Evolutionary conservation across 2,797 vertebrate species (phyloP).

Genomic region (Lagorchestes hirsutus): DNA sequence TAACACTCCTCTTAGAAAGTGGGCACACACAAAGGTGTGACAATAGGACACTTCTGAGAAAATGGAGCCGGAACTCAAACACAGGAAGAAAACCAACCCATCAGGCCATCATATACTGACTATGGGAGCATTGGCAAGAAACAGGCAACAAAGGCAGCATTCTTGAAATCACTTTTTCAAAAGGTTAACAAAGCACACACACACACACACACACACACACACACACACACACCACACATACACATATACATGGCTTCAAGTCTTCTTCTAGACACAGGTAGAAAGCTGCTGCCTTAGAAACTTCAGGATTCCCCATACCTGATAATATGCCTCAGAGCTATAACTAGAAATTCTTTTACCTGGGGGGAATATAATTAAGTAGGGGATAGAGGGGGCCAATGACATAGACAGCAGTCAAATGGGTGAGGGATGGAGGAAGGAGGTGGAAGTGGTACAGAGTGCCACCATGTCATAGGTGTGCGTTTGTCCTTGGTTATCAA

Average conservation of each 20-base stretch:
- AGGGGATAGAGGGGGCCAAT: not conserved
- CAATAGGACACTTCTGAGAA: not conserved
- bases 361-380: not conserved
- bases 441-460: not conserved
- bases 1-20: not conserved
- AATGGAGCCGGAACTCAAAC: not conserved
- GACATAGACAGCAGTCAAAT: not conserved
- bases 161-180: not conserved
- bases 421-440: not conserved
- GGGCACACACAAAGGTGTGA: not conserved
- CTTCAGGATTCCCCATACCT: not conserved
- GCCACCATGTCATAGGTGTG: not conserved
- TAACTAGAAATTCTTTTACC: no score
- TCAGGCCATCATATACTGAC: not conserved
- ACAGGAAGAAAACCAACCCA: not conserved
- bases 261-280: not conserved
- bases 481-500: no score
- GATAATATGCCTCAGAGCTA: not conserved
- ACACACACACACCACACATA: no score
- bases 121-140: not conserved
- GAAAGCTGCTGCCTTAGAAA: not conserved
- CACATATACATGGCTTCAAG: no score
- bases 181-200: no score
- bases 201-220: no score
- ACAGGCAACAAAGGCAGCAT: not conserved